phyloP scores from a whole-genome alignment of 2,797 vertebrate species.

The Peromyscus melanophrys region DNA sequence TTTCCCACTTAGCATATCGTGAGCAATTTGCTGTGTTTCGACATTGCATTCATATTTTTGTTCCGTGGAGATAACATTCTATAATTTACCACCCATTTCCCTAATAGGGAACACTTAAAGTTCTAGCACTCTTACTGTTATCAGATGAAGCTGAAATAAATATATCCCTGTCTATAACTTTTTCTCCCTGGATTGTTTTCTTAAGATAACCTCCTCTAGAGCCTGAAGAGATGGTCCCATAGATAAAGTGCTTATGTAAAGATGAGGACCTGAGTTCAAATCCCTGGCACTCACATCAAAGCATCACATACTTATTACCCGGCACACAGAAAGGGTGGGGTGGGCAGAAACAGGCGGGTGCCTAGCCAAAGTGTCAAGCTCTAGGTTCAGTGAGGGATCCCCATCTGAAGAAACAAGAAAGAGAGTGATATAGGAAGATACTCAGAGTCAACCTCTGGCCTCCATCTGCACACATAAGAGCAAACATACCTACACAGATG shows the following conservation, averaged over 20 bases:
- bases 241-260: not conserved
- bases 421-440: not conserved
- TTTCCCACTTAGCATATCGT: constrained; percentile 38
- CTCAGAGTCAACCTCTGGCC: not conserved
- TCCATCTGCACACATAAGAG: not conserved
- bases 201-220: not conserved
- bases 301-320: not conserved
- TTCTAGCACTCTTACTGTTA: constrained; percentile 33
- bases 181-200: constrained; percentile 22
- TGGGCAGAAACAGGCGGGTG: not conserved
- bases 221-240: not conserved
- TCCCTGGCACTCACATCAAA: too few species aligned
- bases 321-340: not conserved
- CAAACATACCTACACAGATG: not conserved
- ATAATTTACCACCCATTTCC: constrained; percentile 38
- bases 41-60: constrained; percentile 19
- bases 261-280: not conserved
- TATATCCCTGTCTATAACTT: not conserved
- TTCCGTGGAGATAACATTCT: constrained; percentile 29
- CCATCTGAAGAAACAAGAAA: not conserved
- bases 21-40: constrained; percentile 61
- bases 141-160: constrained; percentile 38
- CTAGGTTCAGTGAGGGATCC: not conserved
- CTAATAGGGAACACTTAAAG: not conserved
- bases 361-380: not conserved